phyloP scores from a whole-genome alignment of 2,888 invertebrate species.

The Lydus trimaculatus region DNA sequence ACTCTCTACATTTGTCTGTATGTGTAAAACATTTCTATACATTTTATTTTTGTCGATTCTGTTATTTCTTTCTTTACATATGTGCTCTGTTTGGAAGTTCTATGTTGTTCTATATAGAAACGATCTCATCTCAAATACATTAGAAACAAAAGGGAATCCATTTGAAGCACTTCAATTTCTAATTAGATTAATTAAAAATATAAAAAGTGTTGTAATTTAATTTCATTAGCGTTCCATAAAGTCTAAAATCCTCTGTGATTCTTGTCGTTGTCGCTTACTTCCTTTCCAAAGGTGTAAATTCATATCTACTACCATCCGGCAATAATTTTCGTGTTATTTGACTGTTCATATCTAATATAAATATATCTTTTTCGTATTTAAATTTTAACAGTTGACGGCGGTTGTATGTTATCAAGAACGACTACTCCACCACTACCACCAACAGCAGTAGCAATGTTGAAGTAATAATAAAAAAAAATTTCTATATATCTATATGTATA shows the following conservation, averaged over 20 bases:
- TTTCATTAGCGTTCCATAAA: neutral
- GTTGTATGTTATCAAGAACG: constrained; percentile 41
- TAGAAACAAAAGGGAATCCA: neutral
- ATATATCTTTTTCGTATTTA: constrained; percentile 40
- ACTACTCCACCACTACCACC: constrained; percentile 22
- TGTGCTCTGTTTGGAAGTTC: neutral
- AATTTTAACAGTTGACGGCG: constrained; percentile 41
- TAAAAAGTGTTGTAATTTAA: neutral
- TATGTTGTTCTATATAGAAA: too few relatives aligned
- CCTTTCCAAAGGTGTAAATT: constrained; percentile 8
- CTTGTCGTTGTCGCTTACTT: neutral
- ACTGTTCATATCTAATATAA: constrained; percentile 38
- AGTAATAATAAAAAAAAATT: neutral
- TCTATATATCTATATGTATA: neutral
- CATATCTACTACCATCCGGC: constrained; percentile 12
- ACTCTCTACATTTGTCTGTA: neutral
- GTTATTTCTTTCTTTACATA: neutral
- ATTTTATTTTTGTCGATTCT: neutral
- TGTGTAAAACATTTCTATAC: neutral
- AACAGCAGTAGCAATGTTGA: constrained; percentile 15
- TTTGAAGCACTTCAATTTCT: neutral
- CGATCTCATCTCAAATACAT: neutral
- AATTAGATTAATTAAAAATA: neutral
- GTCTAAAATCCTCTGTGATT: neutral
- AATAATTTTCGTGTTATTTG: constrained; percentile 34